A percentile compares a stretch with the other conserved stretches of the same genome.
Conservation (phyloP, 2,113 vertebrate species). For the Psammodynastes pulverulentus region DNA sequence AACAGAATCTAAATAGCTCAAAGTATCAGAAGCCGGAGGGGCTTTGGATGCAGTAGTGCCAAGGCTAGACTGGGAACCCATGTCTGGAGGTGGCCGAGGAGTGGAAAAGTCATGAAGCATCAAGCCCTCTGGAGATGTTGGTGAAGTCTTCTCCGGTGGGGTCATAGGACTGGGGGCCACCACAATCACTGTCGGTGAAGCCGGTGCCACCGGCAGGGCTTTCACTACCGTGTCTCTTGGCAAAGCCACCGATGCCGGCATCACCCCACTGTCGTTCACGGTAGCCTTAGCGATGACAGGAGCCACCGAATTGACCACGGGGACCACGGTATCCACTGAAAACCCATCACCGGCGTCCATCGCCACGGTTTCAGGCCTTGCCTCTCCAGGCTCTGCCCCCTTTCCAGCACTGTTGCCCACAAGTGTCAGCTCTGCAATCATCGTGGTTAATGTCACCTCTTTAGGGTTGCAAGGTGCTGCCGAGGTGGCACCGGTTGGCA, state of each 20-base stretch:
- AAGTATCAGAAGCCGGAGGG: constrained; percentile 74
- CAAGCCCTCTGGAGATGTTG: neutral
- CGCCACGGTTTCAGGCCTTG: neutral
- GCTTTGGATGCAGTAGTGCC: constrained; percentile 55
- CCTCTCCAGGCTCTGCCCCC: neutral
- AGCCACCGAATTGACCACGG: neutral
- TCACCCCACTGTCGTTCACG: neutral
- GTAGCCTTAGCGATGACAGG: too few species aligned
- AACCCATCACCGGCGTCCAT: neutral
- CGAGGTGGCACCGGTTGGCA: fast-evolving
- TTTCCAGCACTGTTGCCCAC: neutral
- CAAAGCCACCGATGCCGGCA: neutral
- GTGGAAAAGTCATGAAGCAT: constrained; percentile 29
- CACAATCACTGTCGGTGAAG: constrained; percentile 43
- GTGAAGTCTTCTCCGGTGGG: neutral
- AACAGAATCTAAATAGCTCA: constrained; percentile 86
- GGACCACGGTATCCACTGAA: neutral
- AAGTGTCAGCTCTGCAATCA: neutral
- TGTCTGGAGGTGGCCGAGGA: constrained; percentile 37
- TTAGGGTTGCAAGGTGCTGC: neutral
- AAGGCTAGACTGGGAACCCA: constrained; percentile 58
- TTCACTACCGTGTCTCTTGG: neutral
- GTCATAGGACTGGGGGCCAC: constrained; percentile 46
- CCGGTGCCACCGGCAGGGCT: constrained; percentile 28
- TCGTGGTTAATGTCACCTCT: neutral